phyloP scores from a whole-genome alignment of 2,888 invertebrate species.

The Iselma pallidipennis region DNA sequence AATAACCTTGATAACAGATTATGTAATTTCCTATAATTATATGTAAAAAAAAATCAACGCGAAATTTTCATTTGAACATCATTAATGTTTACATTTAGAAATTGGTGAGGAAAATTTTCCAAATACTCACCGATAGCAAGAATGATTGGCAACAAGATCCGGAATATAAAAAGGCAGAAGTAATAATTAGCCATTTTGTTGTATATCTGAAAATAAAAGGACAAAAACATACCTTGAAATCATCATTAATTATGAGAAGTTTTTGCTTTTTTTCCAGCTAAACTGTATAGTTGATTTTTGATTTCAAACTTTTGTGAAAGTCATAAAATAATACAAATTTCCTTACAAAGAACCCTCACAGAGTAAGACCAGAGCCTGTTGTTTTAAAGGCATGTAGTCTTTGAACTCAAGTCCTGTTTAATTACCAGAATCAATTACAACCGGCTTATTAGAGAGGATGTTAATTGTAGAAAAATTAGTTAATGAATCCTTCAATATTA shows the following conservation, averaged over 20 bases:
- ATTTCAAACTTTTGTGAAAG: no score
- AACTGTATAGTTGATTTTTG: no score
- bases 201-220: slow-evolving; percentile 21
- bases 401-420: no score
- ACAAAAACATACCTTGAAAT: not conserved
- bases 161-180: slow-evolving; percentile 56
- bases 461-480: no score
- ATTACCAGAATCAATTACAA: no score
- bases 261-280: not conserved
- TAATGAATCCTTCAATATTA: not conserved
- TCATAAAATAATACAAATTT: not conserved
- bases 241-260: not conserved
- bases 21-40: no score
- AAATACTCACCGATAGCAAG: slow-evolving; percentile 60
- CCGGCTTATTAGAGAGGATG: no score
- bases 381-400: no score
- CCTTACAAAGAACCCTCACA: not conserved
- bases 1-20: no score
- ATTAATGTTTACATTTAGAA: no score
- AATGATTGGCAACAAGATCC: slow-evolving; percentile 59
- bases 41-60: no score
- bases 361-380: no score
- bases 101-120: not conserved
- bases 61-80: not conserved
- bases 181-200: slow-evolving; percentile 56